These are phyloP conservation scores for Archocentrus centrarchus DNA, from an alignment of 2,113 vertebrate species.

Conservation along the genomic window DNA sequence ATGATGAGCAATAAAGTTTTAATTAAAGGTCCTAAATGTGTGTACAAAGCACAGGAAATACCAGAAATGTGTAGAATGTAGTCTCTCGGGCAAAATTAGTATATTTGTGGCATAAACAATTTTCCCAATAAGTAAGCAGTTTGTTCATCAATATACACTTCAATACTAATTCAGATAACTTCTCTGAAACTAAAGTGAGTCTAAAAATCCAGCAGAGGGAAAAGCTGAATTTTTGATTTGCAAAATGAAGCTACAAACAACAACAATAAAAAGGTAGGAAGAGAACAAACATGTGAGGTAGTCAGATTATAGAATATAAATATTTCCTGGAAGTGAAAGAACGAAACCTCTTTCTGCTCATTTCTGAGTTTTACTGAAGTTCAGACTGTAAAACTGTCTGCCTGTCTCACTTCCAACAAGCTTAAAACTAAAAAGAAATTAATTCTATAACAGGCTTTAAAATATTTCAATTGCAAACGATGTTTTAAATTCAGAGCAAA, in stretches of 20 bases:
- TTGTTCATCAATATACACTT: not conserved
- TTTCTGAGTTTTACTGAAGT: accelerated
- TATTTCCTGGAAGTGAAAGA: not conserved
- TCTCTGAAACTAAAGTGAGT: not conserved
- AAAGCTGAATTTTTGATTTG: not conserved
- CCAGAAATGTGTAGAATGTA: not conserved
- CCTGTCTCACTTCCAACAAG: not conserved
- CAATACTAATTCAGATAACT: not conserved
- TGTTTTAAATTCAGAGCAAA: not conserved
- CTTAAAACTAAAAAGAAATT: not conserved
- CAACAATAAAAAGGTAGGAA: not conserved
- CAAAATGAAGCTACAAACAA: not conserved
- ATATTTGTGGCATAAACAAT: not conserved
- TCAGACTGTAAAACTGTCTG: not conserved
- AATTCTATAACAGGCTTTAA: not conserved
- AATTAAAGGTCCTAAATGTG: not conserved
- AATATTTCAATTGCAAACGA: not conserved
- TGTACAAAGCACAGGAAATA: not conserved
- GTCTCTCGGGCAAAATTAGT: not conserved
- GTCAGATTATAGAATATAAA: not conserved
- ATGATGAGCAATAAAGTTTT: not conserved
- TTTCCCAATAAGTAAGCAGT: not conserved
- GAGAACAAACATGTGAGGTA: not conserved
- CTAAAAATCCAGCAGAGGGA: not conserved
- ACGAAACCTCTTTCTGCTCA: not conserved